Conservation (phyloP, 2,888 invertebrate species). For the Leucophora obtusa region DNA sequence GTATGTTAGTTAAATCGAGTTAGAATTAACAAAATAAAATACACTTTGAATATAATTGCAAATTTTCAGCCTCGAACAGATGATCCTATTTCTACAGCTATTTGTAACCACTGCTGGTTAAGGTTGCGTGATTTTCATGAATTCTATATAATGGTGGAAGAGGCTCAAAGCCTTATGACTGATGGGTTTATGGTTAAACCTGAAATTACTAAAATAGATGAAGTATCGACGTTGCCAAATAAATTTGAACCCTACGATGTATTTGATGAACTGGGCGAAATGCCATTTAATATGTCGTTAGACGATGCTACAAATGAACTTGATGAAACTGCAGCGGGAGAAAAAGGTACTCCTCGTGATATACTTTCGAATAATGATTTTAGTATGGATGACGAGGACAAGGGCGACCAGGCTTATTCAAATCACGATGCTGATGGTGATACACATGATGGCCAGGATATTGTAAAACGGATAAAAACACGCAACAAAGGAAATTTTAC, state of each 20-base stretch:
- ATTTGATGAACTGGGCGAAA: constrained; percentile 34
- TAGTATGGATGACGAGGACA: neutral
- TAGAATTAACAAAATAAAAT: constrained; percentile 1
- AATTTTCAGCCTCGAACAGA: constrained; percentile 68
- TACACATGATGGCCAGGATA: neutral
- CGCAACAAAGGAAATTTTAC: neutral
- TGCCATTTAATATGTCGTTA: neutral
- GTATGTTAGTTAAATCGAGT: constrained; percentile 63
- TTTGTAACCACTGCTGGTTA: constrained; percentile 74
- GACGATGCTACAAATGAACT: neutral
- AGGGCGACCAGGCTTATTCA: neutral
- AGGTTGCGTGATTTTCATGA: constrained; percentile 74
- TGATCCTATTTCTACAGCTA: constrained; percentile 72
- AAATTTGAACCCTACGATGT: constrained; percentile 49
- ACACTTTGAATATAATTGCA: neutral
- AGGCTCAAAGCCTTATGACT: constrained; percentile 68
- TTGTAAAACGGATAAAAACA: neutral
- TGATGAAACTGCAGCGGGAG: neutral
- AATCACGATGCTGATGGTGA: constrained; percentile 57
- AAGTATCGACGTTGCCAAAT: neutral
- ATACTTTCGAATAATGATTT: neutral
- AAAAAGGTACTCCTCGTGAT: neutral
- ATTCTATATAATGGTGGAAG: constrained; percentile 73
- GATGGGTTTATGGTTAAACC: constrained; percentile 8
- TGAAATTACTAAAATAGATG: neutral